Conservation (phyloP, 1,140 invertebrate genomes). For the Orussus abietinus region DNA sequence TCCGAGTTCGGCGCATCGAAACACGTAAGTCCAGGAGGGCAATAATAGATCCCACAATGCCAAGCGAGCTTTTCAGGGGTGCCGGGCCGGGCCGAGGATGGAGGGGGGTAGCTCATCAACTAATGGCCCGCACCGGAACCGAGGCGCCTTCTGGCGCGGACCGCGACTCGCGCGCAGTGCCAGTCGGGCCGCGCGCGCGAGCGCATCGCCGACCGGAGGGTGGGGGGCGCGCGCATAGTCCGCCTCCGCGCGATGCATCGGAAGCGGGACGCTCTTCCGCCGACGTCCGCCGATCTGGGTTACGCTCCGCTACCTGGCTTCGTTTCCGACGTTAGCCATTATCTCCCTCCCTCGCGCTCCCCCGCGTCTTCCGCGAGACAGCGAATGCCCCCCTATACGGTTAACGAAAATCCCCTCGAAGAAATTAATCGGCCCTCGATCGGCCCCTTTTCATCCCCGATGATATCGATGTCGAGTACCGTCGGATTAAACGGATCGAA, state of each 20-base stretch:
- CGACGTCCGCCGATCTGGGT: conserved; percentile 18
- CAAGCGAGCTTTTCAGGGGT: conserved; percentile 43
- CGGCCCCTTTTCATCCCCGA: no score
- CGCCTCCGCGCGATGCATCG: background rate
- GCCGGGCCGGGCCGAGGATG: conserved; percentile 18
- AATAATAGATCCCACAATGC: conserved; percentile 51
- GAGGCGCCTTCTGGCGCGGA: conserved; percentile 38
- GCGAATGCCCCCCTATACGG: background rate
- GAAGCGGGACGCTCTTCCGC: no score
- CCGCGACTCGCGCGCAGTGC: background rate
- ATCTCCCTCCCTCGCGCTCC: no score
- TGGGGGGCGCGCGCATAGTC: no score
- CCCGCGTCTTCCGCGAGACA: background rate
- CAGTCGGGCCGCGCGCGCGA: background rate
- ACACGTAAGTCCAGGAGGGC: conserved; percentile 45
- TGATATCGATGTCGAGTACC: no score
- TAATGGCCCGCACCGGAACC: conserved; percentile 53
- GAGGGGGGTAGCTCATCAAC: conserved; percentile 49
- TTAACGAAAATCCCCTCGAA: background rate
- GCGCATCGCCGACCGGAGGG: background rate
- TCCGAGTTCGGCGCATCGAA: conserved; percentile 34
- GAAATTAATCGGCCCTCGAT: no score
- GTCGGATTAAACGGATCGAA: no score
- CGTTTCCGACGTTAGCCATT: conserved; percentile 19
- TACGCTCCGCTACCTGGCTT: conserved; percentile 4